Conservation (phyloP, 2,888 invertebrate species). For the Pyrgus malvae region DNA sequence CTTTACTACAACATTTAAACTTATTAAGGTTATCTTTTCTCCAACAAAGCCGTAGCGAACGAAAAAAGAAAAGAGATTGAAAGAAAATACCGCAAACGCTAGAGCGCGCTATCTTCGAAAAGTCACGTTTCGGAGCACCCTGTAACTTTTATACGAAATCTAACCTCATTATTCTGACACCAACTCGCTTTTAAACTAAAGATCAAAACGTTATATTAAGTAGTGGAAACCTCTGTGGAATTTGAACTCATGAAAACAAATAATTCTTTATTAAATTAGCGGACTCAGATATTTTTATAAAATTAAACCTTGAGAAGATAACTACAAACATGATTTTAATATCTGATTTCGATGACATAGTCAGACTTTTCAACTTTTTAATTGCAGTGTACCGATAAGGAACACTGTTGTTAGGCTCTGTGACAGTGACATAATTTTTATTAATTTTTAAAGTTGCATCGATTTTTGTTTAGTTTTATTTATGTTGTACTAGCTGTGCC, state of each 20-base stretch:
- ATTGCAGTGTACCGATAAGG: too few relatives aligned
- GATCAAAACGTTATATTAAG: conserved; percentile 4
- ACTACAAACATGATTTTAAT: too few relatives aligned
- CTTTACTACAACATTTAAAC: background rate
- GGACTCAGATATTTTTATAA: too few relatives aligned
- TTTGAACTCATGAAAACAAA: background rate
- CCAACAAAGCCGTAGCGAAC: background rate
- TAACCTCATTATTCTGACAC: conserved; percentile 17
- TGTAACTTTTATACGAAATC: conserved; percentile 15
- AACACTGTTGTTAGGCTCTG: too few relatives aligned
- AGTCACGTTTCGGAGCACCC: conserved; percentile 20
- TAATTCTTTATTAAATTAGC: too few relatives aligned
- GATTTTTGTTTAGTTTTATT: too few relatives aligned
- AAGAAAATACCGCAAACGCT: conserved; percentile 23
- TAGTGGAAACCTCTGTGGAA: background rate
- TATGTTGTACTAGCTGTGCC: too few relatives aligned
- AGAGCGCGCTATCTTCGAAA: conserved; percentile 17
- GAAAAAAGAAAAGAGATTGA: conserved; percentile 7
- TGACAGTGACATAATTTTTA: too few relatives aligned
- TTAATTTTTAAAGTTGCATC: too few relatives aligned
- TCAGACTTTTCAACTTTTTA: too few relatives aligned
- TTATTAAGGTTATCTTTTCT: conserved; percentile 6
- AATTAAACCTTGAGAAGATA: too few relatives aligned
- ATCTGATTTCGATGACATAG: too few relatives aligned
- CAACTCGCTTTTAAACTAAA: conserved; percentile 13